Evolutionary conservation across 2,797 vertebrate species (phyloP), one percentile per base, ranked within the genome.

Genomic region (Pipistrellus nathusii): DNA sequence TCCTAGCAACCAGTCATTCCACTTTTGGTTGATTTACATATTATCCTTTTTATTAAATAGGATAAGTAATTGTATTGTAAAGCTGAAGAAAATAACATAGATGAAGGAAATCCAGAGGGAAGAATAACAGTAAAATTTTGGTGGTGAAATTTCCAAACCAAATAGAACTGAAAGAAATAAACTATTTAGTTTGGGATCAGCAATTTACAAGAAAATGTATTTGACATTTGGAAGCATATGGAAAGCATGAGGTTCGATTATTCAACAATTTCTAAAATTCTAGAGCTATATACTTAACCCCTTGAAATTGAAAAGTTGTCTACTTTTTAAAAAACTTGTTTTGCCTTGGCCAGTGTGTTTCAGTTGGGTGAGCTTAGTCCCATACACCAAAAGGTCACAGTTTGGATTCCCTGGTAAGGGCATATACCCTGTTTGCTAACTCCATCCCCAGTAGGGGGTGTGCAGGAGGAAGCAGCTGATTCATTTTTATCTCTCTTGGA

Each of bases 191-290:
- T 48, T 88, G 64, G 46, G 66, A 66, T 93, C 64, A 88, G 48
- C 64, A 94, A 55, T 0, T 83, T 86, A 55, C 38, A 64, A 69
- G 38, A 80, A 9, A 86, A 87, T 73, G 72, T 7, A 84, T 84
- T 93, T 94, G 71, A 78, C 13, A 75, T 94, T 84, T 81, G 48
- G 55, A 93, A 94, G 15, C 25, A 81, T 71, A 55, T 71, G 13
- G 44, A 91, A 91, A 88, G 30, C 32, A 92, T 64, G 44, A 91
- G 25, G 38, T 82, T 55, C 84, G 17, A 59, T 83, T 89, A 72
- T 78, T 86, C 64, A 92, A 68, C 35, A 92, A 69, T 76, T 84
- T 90, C 21, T 92, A 6, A 90, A 94, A 59, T 94, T 95, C n/a
- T 92, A 73, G 23, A 85, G 53, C 48, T 94, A 32, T 85, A 10